Base-by-base conservation (phyloP, 2,113 vertebrate species). In the Rhabdornis inornatus region DNA sequence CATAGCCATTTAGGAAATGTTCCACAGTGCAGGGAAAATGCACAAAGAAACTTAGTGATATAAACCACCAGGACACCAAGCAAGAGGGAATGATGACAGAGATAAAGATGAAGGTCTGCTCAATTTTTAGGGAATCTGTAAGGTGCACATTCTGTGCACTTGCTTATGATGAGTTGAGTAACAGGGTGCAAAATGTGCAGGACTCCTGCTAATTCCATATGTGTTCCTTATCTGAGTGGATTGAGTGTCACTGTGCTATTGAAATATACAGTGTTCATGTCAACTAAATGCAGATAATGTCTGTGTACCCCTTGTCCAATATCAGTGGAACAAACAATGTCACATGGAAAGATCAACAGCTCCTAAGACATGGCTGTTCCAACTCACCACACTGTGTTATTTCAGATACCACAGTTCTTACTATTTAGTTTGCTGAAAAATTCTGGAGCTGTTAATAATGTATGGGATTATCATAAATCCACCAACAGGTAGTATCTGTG, bases 401-500 rank as follows among this genome's bases (percentile, higher is more conserved):
- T 68, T 60, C 79, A 77, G 63, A 68, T 15, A 77, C 9, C 55
- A n/a, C 23, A n/a, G 66, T 6, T 47, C 40, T 81, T 68, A 76
- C 70, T n/a, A 15, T 44, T 65, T 71, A 8, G 2, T 72, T 77
- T 79, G 66, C 66, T 90, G 70, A 76, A 84, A 83, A 87, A 55
- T 57, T 27, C 45, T 77, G 10, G 49, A 65, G 30, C 64, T 81
- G 35, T 70, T 94, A 89, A 87, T 76, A 87, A 82, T 53, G 53
- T 23, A 44, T 44, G 13, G 60, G 68, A 94, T 95, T 95, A 94
- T 44, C n/a, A 78, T 71, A 96, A 94, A 96, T 78, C 90, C 93
- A 86, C 56, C 76, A 96, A 94, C 35, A 94, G 76, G 94, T 87
- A 80, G 37, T 33, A 53, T 61, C n/a, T 94, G 37, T 49, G 39